phyloP scores from a whole-genome alignment of 1,140 invertebrate species.

The Cydia amplana region DNA sequence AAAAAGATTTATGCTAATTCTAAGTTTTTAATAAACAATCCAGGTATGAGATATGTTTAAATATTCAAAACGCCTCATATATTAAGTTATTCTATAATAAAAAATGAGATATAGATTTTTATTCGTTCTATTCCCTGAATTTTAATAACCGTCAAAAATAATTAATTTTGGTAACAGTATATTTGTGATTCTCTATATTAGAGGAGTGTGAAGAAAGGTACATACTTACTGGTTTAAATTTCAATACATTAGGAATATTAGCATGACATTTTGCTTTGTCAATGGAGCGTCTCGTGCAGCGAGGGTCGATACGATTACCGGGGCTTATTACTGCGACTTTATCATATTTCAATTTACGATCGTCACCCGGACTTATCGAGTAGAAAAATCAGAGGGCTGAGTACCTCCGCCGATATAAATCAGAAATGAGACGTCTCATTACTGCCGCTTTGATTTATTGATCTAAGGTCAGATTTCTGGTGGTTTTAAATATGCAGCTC shows the following conservation, averaged over 20 bases:
- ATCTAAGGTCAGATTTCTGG: constrained; percentile 33
- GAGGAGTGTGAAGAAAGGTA: not conserved
- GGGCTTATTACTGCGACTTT: constrained; percentile 73
- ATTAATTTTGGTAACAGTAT: not conserved
- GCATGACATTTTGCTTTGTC: constrained; percentile 44
- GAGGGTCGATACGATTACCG: constrained; percentile 69
- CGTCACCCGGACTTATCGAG: constrained; percentile 74
- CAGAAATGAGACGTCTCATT: constrained; percentile 75
- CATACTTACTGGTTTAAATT: not conserved
- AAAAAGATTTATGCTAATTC: too few relatives aligned
- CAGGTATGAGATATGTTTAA: too few relatives aligned
- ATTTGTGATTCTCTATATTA: not conserved
- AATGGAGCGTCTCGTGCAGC: constrained; percentile 44
- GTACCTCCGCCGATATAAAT: constrained; percentile 64
- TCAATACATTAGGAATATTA: constrained; percentile 42
- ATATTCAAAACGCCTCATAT: too few relatives aligned
- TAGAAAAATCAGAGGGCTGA: constrained; percentile 71
- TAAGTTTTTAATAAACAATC: too few relatives aligned
- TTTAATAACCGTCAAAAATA: not conserved
- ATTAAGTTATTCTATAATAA: too few relatives aligned
- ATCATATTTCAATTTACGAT: constrained; percentile 80
- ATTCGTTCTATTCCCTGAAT: too few relatives aligned
- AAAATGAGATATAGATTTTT: too few relatives aligned
- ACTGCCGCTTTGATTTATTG: constrained; percentile 59
- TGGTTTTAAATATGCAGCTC: constrained; percentile 37